Percentiles rank a stretch among this genome's conserved stretches.
Conservation (phyloP, 2,113 vertebrate genomes). For the Sylvia atricapilla region DNA sequence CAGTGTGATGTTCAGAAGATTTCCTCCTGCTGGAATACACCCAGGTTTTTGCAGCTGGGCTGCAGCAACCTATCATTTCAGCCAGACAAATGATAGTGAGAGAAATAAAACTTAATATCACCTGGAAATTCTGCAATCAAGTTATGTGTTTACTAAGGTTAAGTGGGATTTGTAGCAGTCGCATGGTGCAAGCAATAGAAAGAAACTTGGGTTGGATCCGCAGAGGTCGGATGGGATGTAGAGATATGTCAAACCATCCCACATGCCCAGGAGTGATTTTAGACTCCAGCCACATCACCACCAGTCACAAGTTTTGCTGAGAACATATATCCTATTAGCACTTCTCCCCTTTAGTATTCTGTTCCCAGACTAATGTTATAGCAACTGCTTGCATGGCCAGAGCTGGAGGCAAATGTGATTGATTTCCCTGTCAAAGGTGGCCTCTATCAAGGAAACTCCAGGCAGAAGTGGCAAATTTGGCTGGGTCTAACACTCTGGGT, state of each 20-base stretch:
- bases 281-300: background rate
- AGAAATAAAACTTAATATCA: background rate
- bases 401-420: background rate
- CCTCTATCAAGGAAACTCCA: background rate
- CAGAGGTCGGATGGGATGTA: background rate
- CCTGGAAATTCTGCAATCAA: background rate
- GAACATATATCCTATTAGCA: background rate
- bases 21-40: background rate
- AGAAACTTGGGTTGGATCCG: background rate
- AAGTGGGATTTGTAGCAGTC: background rate
- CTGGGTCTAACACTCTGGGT: background rate
- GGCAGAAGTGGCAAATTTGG: background rate
- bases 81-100: background rate
- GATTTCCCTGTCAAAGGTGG: background rate
- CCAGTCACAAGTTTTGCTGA: background rate
- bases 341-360: background rate
- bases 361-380: background rate
- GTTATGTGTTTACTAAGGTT: background rate
- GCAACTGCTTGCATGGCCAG: background rate
- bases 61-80: background rate
- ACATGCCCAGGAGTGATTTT: accelerated
- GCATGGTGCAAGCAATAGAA: background rate
- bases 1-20: background rate
- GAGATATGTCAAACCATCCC: background rate
- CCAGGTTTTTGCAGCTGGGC: background rate